phyloP scores from a whole-genome alignment of 2,888 invertebrate species.

The Nomada fabriciana region DNA sequence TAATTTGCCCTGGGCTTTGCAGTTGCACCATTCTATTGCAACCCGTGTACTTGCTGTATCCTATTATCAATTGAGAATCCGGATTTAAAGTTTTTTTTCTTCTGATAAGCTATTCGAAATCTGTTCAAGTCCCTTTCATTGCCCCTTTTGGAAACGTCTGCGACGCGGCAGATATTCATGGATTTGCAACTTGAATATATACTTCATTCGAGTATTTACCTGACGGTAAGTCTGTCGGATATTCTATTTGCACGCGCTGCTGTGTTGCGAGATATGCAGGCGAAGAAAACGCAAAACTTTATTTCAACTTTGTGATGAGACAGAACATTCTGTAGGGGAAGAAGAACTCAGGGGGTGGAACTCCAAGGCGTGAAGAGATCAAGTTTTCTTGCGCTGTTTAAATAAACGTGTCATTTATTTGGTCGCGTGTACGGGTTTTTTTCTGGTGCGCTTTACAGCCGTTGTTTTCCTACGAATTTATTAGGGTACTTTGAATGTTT shows the following conservation, averaged over 20 bases:
- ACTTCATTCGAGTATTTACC: constrained; percentile 67
- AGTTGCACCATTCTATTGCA: too few species aligned
- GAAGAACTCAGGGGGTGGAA: too few species aligned
- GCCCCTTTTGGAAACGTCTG: constrained; percentile 19
- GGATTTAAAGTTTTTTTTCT: background rate
- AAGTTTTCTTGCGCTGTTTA: background rate
- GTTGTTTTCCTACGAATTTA: constrained; percentile 2
- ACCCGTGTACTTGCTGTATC: too few species aligned
- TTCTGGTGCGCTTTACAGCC: background rate
- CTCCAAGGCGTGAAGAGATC: background rate
- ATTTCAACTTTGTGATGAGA: constrained; percentile 42
- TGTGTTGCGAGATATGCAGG: constrained; percentile 37
- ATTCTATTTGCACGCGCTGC: constrained; percentile 64
- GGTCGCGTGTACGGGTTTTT: background rate
- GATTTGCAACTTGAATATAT: constrained; percentile 72
- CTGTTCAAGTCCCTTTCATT: background rate
- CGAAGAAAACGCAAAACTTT: constrained; percentile 70
- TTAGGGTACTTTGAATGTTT: background rate
- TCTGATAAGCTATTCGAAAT: constrained; percentile 3
- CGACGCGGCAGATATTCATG: constrained; percentile 24
- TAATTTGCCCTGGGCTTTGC: too few species aligned
- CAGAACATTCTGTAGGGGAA: background rate
- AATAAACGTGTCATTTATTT: background rate
- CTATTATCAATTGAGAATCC: too few species aligned
- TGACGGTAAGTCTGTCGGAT: constrained; percentile 52